Conservation (phyloP, 2,113 vertebrate genomes). For the Gnathonemus echidnorhynchus region DNA sequence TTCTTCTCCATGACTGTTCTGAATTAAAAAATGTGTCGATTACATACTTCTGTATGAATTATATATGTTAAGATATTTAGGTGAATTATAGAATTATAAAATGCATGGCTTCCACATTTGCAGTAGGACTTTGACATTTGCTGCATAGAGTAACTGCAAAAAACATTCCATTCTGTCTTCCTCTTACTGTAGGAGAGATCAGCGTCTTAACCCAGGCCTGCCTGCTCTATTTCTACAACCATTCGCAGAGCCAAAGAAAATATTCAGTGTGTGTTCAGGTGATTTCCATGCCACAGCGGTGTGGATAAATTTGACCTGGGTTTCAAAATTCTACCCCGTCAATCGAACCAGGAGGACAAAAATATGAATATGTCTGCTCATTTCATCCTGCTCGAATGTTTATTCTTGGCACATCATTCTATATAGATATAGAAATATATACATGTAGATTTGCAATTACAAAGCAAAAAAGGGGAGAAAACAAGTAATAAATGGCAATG, state of each 20-base stretch:
- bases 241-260: background rate
- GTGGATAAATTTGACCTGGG: slow-evolving; percentile 8
- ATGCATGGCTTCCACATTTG: background rate
- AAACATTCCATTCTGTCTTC: background rate
- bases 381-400: background rate
- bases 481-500: background rate
- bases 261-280: slow-evolving; percentile 8
- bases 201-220: background rate
- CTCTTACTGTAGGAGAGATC: background rate
- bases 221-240: background rate
- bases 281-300: slow-evolving; percentile 1
- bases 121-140: background rate
- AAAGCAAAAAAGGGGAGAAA: background rate
- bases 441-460: background rate
- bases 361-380: background rate
- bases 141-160: background rate
- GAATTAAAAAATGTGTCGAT: background rate
- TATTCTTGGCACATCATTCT: background rate
- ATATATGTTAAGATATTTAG: background rate
- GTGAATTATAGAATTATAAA: background rate
- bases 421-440: background rate
- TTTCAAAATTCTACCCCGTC: background rate
- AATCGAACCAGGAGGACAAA: background rate
- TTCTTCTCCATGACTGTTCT: background rate
- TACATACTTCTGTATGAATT: background rate